These are phyloP conservation scores for Pseudotriccus pelzelni DNA, from an alignment of 2,797 vertebrate species.

Conservation along the genomic window DNA sequence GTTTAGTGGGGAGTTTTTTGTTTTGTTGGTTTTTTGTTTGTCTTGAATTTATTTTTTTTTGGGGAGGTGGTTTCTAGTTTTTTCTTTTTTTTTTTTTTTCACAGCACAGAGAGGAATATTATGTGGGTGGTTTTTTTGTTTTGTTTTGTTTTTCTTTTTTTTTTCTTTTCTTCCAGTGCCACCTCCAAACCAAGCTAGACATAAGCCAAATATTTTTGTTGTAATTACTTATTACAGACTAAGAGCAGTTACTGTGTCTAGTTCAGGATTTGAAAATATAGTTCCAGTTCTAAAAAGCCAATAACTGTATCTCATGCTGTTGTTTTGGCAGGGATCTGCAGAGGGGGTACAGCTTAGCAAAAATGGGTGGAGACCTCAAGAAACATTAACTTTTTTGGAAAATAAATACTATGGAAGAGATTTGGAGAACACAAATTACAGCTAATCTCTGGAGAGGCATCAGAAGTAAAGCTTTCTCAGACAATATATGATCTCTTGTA, in stretches of 20 bases:
- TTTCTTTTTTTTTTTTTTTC: neutral
- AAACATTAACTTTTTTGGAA: conserved; percentile 11
- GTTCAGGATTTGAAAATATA: neutral
- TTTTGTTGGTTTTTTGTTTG: neutral
- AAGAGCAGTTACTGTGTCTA: neutral
- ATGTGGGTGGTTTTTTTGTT: neutral
- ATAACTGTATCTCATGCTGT: neutral
- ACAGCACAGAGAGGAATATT: neutral
- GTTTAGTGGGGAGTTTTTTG: neutral
- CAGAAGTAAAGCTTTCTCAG: neutral
- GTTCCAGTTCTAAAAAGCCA: neutral
- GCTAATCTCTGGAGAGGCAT: neutral
- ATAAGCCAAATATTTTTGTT: neutral
- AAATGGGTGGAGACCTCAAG: conserved; percentile 29
- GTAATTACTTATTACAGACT: neutral
- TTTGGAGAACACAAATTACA: neutral
- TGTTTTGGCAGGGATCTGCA: neutral
- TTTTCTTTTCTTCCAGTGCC: neutral
- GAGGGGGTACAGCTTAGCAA: neutral
- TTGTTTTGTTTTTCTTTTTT: neutral
- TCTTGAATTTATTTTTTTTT: neutral
- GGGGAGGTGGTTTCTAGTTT: too few relatives aligned
- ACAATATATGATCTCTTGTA: neutral
- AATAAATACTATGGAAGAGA: neutral
- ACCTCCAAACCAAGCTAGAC: neutral